These are phyloP conservation scores for Mycogona germanica DNA, from an alignment of 2,888 invertebrate genomes.

Conservation along the genomic window DNA sequence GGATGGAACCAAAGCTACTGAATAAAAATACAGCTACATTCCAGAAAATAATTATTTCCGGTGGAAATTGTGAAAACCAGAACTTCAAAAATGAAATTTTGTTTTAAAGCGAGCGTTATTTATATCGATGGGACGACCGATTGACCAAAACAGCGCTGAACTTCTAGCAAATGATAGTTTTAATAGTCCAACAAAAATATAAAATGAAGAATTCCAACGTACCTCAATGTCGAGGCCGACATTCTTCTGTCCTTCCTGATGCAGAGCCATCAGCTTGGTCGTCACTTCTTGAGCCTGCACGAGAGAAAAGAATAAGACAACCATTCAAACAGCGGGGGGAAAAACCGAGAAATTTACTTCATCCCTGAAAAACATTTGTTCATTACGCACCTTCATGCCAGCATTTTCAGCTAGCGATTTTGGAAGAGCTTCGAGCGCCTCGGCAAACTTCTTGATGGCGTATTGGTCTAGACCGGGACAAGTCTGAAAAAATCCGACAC, in stretches of 20 bases:
- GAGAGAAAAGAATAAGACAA: neutral
- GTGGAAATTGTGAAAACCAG: too few species aligned
- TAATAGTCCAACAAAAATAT: too few species aligned
- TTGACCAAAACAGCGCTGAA: neutral
- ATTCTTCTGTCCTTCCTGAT: conserved; percentile 70
- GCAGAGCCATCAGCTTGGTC: conserved; percentile 83
- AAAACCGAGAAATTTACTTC: neutral
- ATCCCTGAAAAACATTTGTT: neutral
- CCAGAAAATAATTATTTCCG: too few species aligned
- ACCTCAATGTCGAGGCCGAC: conserved; percentile 80
- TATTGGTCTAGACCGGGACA: conserved; percentile 94
- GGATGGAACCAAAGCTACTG: too few species aligned
- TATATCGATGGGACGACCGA: too few species aligned
- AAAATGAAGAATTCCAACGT: too few species aligned
- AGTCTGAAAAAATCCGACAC: conserved; percentile 38
- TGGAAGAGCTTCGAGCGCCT: conserved; percentile 78
- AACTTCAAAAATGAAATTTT: too few species aligned
- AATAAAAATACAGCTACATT: too few species aligned
- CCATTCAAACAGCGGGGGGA: neutral
- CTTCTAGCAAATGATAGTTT: conserved; percentile 1
- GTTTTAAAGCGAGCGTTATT: too few species aligned
- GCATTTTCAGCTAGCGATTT: conserved; percentile 90
- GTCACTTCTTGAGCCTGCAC: conserved; percentile 60
- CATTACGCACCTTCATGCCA: conserved; percentile 56
- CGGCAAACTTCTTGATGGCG: conserved; percentile 78